phyloP scores from a whole-genome alignment of 2,888 invertebrate species.

The Bimastos eiseni region DNA sequence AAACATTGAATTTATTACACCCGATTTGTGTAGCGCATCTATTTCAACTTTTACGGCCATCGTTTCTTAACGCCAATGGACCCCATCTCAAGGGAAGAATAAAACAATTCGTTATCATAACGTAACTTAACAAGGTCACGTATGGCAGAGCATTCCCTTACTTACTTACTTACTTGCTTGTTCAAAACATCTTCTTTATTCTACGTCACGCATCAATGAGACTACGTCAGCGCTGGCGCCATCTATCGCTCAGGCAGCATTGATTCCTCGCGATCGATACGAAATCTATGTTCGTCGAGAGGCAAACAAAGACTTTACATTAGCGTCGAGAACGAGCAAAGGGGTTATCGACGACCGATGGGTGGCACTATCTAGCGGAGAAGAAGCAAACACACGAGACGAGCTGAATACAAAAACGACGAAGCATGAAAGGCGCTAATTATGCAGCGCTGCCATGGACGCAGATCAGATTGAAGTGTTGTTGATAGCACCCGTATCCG shows the following conservation, averaged over 20 bases:
- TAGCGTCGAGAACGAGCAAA: background rate
- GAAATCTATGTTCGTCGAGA: background rate
- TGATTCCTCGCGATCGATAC: background rate
- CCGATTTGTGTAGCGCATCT: background rate
- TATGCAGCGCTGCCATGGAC: background rate
- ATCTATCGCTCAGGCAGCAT: background rate
- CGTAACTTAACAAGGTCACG: background rate
- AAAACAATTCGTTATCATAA: background rate
- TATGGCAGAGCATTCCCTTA: background rate
- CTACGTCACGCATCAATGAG: background rate
- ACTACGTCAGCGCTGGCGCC: background rate
- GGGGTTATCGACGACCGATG: conserved; percentile 1
- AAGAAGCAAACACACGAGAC: background rate
- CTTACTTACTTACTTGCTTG: background rate
- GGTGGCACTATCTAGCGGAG: background rate
- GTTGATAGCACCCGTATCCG: too few species aligned
- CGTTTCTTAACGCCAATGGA: too few species aligned
- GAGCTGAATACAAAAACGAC: background rate
- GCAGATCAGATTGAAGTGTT: background rate
- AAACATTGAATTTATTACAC: background rate
- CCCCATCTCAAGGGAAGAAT: background rate
- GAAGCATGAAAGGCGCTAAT: background rate
- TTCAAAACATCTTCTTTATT: background rate
- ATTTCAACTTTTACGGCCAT: background rate
- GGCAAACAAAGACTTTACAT: background rate